Base-by-base conservation (phyloP, 2,797 vertebrate species). In the Catharus ustulatus region DNA sequence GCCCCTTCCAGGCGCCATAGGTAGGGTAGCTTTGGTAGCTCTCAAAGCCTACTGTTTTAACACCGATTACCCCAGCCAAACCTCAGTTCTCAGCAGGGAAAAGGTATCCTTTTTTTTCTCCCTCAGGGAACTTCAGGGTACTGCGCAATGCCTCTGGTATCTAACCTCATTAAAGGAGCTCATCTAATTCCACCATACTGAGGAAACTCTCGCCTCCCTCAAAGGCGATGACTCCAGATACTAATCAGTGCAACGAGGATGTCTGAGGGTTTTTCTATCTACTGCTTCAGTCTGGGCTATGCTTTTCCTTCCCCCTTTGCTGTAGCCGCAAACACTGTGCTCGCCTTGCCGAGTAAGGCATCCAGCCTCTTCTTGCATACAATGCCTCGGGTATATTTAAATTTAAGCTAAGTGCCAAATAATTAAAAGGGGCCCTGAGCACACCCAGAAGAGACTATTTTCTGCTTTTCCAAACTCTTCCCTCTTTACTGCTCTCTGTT, bases 141-240 rank as follows among this genome's bases (percentile, higher is more conserved):
- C 81, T 80, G 55, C 0, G 27, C 69, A 92, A 87, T 45, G 57
- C 46, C 67, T 94, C 72, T 69, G 42, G 29, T 83, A 83, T 84
- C 74, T 88, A 93, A 79, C 85, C 93, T 93, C 90, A 91, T 93
- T 94, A 94, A 93, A 95, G 90, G 87, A 92, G 51, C 77, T 90
- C 49, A 22, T 91, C 82, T 90, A 95, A 63, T 69, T 83, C 76
- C 8, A 1, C 40, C 13, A 13, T 45, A 59, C 87, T 87, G 80
- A 87, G 80, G 94, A 94, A 95, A 96, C 87, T 96, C 94, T 95
- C 93, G 64, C 80, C 74, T 96, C 93, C 86, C 93, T 88, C 80
- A 93, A 92, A 94, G 93, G 94, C 87, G 80, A 64, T 94, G 94
- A 95, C 68, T 94, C 93, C 84, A 95, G 95, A 94, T 96, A 87